These are phyloP conservation scores for Ctena decussata DNA, from an alignment of 2,888 invertebrate species.

Conservation along the genomic window DNA sequence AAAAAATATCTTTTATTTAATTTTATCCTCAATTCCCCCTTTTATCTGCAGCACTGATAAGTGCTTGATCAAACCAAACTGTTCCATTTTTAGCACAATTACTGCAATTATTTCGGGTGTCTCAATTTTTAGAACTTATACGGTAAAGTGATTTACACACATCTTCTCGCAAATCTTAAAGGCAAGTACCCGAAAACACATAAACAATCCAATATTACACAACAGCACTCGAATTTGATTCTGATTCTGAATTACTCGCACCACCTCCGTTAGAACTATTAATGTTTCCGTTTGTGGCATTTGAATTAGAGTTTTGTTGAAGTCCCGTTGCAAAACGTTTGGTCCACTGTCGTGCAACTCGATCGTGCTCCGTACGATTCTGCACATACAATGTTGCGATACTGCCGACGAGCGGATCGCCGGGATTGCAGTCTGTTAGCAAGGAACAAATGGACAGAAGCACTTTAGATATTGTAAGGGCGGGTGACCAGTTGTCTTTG, in stretches of 20 bases:
- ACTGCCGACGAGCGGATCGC: slow-evolving; percentile 98
- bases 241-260: background rate
- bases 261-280: slow-evolving; percentile 24
- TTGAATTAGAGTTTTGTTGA: slow-evolving; percentile 52
- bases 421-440: slow-evolving; percentile 99
- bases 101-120: too few species aligned
- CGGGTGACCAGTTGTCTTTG: slow-evolving; percentile 99
- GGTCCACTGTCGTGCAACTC: slow-evolving; percentile 99
- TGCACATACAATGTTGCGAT: slow-evolving; percentile 99
- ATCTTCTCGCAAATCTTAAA: background rate
- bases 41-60: too few species aligned
- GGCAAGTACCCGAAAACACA: background rate
- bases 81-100: too few species aligned
- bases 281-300: slow-evolving; percentile 40
- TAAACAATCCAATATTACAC: background rate
- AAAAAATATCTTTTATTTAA: too few species aligned
- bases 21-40: too few species aligned
- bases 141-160: too few species aligned
- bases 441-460: slow-evolving; percentile 98
- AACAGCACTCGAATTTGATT: background rate
- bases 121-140: too few species aligned
- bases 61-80: too few species aligned
- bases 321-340: slow-evolving; percentile 95
- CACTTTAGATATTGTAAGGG: slow-evolving; percentile 98
- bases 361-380: slow-evolving; percentile 98